A percentile compares a stretch with the other conserved stretches of the same genome.
Conservation (phyloP, 30 jellyfish, hydroid and myxozoan species). For the Rhopilema esculentum region DNA sequence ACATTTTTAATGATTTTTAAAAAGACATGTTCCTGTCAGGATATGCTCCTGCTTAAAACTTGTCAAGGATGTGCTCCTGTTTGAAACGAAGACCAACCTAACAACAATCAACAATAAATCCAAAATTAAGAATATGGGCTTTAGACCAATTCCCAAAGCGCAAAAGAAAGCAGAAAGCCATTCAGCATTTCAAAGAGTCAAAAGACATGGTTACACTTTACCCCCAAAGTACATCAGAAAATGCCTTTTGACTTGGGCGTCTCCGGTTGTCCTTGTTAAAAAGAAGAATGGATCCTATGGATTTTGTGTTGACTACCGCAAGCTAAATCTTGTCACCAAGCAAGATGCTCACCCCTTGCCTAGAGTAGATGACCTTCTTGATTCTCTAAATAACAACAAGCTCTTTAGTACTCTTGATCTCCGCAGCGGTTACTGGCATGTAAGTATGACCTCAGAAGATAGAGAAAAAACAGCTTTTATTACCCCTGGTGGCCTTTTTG, state of each 20-base stretch:
- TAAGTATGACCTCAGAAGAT: too few relatives aligned
- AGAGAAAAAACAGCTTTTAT: too few relatives aligned
- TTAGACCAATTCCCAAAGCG: constrained; percentile 6
- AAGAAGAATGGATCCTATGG: too few relatives aligned
- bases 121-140: background rate
- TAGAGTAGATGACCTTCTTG: too few relatives aligned
- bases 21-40: background rate
- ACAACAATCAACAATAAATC: background rate
- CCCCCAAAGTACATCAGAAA: background rate
- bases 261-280: too few relatives aligned
- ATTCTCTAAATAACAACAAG: too few relatives aligned
- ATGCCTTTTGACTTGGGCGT: background rate
- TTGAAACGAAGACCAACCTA: background rate
- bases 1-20: background rate
- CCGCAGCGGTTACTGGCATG: too few relatives aligned
- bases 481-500: too few relatives aligned
- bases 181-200: background rate
- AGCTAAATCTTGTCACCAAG: too few relatives aligned
- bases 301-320: too few relatives aligned
- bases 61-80: background rate
- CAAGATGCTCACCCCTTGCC: too few relatives aligned
- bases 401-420: too few relatives aligned
- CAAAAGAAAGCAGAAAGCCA: constrained; percentile 3
- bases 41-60: background rate
- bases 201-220: background rate